These are phyloP conservation scores for Cactoblastis cactorum DNA, from an alignment of 2,888 invertebrate genomes.

Conservation along the genomic window DNA sequence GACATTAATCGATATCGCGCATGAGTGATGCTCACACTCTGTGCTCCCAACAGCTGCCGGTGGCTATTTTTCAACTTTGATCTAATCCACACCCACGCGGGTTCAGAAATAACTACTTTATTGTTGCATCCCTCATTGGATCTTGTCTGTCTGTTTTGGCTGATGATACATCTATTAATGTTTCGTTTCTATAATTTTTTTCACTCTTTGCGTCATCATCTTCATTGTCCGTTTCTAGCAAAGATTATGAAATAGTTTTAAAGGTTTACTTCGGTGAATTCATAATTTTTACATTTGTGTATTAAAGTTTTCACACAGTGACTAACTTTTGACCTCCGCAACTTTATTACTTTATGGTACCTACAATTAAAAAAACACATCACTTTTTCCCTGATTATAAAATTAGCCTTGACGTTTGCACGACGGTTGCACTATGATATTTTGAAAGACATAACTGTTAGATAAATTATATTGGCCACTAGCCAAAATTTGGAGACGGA, in stretches of 20 bases:
- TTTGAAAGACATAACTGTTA: conserved; percentile 57
- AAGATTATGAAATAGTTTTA: too few species aligned
- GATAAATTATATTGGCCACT: conserved; percentile 60
- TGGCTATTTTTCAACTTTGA: conserved; percentile 13
- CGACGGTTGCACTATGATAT: conserved; percentile 47
- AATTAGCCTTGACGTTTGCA: conserved; percentile 52
- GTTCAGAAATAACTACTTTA: conserved; percentile 3
- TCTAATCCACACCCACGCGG: conserved; percentile 10
- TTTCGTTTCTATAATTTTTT: not conserved
- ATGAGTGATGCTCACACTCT: conserved; percentile 7
- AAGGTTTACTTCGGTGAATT: too few species aligned
- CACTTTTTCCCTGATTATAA: conserved; percentile 24
- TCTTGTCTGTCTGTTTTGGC: conserved; percentile 2
- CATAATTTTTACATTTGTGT: too few species aligned
- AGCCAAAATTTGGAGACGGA: conserved; percentile 43
- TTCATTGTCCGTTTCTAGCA: too few species aligned
- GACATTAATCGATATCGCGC: conserved; percentile 8
- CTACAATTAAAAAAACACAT: too few species aligned
- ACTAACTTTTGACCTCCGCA: too few species aligned
- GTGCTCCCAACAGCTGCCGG: conserved; percentile 4
- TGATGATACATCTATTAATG: not conserved
- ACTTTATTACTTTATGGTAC: too few species aligned
- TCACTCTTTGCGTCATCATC: too few species aligned
- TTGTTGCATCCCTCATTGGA: conserved; percentile 5
- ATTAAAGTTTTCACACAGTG: too few species aligned